Evolutionary conservation across 2,797 vertebrate species (phyloP), one percentile per base, ranked within the genome.

Genomic region (Cryptoblepharus egeriae): DNA sequence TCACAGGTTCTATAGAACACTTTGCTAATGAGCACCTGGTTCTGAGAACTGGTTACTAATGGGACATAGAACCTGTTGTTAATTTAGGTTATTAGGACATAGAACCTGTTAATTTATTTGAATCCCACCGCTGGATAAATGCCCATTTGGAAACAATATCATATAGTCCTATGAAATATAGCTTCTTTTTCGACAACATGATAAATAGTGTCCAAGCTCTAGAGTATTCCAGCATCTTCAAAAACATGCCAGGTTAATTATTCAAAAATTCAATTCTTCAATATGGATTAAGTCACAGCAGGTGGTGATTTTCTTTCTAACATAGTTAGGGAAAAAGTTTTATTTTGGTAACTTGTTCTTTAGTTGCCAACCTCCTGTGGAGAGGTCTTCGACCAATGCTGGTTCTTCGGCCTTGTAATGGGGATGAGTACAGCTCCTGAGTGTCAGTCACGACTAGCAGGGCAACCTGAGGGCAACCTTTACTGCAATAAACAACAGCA

Each of bases 241-340:
- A 28, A 37, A 87, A 83, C 86, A 77, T 1, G 5, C 30, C 79
- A 71, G 58, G 72, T 73, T 70, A 77, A 87, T 73, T 67, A 67
- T 35, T 18, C 64, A 67, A 67, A 58, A 67, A 16, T 67, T 7
- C 1, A 0, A 42, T 20, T 75, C 42, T 64, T 81, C 89, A 84
- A 76, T 88, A 39, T 2, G 8, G 71, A 12, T 78, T 83, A 68
- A 79, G 24, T 68, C 32, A n/a, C 0, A 86, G 42, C 87, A 30
- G 63, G 87, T 87, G 42, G 0, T 0, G 65, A 85, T 90, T 80
- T 61, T 82, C 78, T 35, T 87, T 88, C 80, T 42, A n/a, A 32
- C 71, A 32, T n/a, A 85, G 85, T 84, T 79, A 3, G 1, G 39
- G 57, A 77, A 91, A 80, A 26, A 22, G 79, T 5, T 20, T 82